phyloP scores from a whole-genome alignment of 2,113 vertebrate species.

The Bubalus kerabau region DNA sequence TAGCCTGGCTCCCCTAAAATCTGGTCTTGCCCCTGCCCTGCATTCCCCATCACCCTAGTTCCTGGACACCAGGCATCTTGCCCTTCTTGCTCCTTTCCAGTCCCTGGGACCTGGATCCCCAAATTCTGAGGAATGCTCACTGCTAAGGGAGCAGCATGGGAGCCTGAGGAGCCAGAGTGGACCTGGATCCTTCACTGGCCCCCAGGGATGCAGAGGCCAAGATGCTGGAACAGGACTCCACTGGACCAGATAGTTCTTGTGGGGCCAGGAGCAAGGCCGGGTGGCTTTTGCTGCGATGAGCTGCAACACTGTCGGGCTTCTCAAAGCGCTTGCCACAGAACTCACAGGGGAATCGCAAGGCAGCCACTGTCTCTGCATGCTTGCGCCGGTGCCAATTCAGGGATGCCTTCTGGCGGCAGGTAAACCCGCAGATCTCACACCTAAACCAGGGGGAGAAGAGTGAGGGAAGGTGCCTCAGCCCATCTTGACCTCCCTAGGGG shows the following conservation, averaged over 20 bases:
- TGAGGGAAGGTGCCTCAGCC: background rate
- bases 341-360: constrained; percentile 84
- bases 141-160: background rate
- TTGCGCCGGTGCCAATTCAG: constrained; percentile 90
- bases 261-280: background rate
- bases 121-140: background rate
- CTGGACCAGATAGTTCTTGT: background rate
- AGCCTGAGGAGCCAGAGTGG: background rate
- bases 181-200: background rate
- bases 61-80: background rate
- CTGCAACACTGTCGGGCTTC: constrained; percentile 84
- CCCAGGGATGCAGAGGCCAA: background rate
- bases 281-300: constrained; percentile 87
- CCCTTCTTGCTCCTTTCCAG: background rate
- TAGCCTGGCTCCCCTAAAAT: background rate
- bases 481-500: background rate
- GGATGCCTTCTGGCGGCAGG: constrained; percentile 89
- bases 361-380: constrained; percentile 79
- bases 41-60: background rate
- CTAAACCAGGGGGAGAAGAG: constrained; percentile 60
- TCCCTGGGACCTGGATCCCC: background rate
- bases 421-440: constrained; percentile 89
- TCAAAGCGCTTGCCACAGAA: constrained; percentile 87
- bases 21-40: background rate
- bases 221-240: background rate